phyloP scores from a whole-genome alignment of 1,140 invertebrate species.

The Magallana angulata region DNA sequence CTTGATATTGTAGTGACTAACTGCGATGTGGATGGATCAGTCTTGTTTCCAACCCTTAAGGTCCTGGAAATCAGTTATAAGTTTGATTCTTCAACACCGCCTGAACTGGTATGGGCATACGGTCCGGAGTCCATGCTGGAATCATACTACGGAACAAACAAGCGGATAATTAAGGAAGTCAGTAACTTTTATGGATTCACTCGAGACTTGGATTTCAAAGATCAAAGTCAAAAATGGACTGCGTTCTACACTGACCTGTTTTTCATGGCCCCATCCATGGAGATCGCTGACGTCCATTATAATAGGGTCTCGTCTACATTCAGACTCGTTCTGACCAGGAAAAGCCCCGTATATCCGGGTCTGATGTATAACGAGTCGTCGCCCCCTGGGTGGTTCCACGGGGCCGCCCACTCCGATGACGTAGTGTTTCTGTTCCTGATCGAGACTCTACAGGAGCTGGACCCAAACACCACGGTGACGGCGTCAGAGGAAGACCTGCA shows the following conservation, averaged over 20 bases:
- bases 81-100: background rate
- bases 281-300: background rate
- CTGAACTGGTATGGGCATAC: background rate
- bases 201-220: background rate
- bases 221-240: slow-evolving; percentile 6
- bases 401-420: slow-evolving; percentile 8
- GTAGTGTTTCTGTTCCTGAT: slow-evolving; percentile 1
- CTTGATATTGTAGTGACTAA: slow-evolving; percentile 20
- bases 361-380: background rate
- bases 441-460: background rate
- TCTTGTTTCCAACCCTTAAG: slow-evolving; percentile 19
- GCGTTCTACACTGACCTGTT: slow-evolving; percentile 6
- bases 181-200: background rate
- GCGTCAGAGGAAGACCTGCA: background rate
- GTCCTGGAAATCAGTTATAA: background rate
- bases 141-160: background rate
- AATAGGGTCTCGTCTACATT: background rate
- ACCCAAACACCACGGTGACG: background rate
- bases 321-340: background rate
- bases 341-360: background rate
- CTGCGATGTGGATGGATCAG: slow-evolving; percentile 19
- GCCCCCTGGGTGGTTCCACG: background rate
- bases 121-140: background rate
- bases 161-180: background rate
- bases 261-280: background rate